phyloP scores from a whole-genome alignment of 30 jellyfish, hydroid and myxozoan genomes.

The Sanderia malayensis region DNA sequence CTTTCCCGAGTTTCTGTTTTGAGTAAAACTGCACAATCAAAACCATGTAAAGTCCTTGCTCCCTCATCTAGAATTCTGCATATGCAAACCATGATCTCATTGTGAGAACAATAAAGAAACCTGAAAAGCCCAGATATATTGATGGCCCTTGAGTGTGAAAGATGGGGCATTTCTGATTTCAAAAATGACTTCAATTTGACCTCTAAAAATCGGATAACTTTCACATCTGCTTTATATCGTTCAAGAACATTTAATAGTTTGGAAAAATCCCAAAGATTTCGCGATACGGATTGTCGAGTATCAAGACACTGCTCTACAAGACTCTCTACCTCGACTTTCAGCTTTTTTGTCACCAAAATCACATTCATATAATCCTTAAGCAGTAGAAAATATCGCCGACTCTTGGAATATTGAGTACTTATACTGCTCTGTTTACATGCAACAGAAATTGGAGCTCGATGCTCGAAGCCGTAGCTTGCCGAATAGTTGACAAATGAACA shows the following conservation, averaged over 20 bases:
- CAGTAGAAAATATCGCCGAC: conserved; percentile 16
- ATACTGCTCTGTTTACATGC: conserved; percentile 29
- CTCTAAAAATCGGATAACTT: conserved; percentile 21
- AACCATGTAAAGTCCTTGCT: neutral
- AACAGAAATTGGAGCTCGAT: conserved; percentile 9
- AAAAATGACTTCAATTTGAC: conserved; percentile 42
- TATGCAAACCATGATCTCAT: conserved; percentile 25
- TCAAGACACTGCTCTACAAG: conserved; percentile 36
- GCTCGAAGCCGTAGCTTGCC: conserved; percentile 54
- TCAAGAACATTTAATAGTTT: conserved; percentile 39
- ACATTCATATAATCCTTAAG: conserved; percentile 29
- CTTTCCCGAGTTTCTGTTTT: conserved; percentile 24
- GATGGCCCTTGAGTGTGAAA: conserved; percentile 18
- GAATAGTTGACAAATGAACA: conserved; percentile 40
- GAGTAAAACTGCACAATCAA: conserved; percentile 3
- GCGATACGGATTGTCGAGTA: neutral
- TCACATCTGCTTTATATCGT: conserved; percentile 43
- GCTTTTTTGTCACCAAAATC: conserved; percentile 11
- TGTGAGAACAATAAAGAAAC: conserved; percentile 20
- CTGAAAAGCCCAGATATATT: conserved; percentile 18
- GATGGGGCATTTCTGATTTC: conserved; percentile 48
- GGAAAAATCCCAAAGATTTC: conserved; percentile 35
- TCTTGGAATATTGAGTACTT: conserved; percentile 10
- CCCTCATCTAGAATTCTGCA: conserved; percentile 26
- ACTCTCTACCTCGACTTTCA: conserved; percentile 40